These are phyloP conservation scores for Naso thynnoides DNA, from an alignment of 2,797 vertebrate species.

Conservation along the genomic window DNA sequence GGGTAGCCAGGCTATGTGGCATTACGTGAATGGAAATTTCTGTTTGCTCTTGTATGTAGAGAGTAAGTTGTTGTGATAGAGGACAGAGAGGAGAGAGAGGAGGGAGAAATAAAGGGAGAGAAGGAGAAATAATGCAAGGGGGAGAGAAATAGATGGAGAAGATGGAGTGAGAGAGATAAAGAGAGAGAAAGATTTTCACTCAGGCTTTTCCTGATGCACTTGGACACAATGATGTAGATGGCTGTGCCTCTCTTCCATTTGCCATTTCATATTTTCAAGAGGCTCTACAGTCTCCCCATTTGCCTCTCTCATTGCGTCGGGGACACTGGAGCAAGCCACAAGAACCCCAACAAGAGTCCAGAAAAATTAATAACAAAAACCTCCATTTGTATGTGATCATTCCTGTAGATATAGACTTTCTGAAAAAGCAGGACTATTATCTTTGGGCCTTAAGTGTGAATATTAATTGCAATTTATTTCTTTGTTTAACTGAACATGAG, in stretches of 20 bases:
- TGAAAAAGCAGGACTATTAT: conserved; percentile 22
- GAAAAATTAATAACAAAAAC: conserved; percentile 53
- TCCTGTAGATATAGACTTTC: conserved; percentile 1
- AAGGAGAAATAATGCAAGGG: conserved; percentile 46
- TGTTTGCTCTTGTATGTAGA: conserved; percentile 79
- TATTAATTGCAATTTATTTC: conserved; percentile 51
- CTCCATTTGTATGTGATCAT: conserved; percentile 13
- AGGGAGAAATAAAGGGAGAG: conserved; percentile 40
- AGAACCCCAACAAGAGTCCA: conserved; percentile 44
- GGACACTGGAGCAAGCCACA: conserved; percentile 54
- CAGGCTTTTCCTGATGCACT: conserved; percentile 75
- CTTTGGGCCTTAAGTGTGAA: conserved; percentile 38
- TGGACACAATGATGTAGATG: conserved; percentile 77
- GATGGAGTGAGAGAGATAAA: conserved; percentile 59
- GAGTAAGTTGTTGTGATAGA: conserved; percentile 74
- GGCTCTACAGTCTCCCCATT: conserved; percentile 74
- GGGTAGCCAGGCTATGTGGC: conserved; percentile 75
- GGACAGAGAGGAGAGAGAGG: conserved; percentile 41
- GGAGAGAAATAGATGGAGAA: conserved; percentile 57
- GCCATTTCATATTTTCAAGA: conserved; percentile 82
- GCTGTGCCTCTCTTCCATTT: conserved; percentile 74
- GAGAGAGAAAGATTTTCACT: conserved; percentile 71
- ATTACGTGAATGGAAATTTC: conserved; percentile 83
- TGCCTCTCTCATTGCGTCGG: conserved; percentile 61
- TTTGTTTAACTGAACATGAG: conserved; percentile 64